A percentile compares a stretch with the other conserved stretches of the same genome.
Conservation (phyloP, 2,888 invertebrate species). For the Drosophila formosana region DNA sequence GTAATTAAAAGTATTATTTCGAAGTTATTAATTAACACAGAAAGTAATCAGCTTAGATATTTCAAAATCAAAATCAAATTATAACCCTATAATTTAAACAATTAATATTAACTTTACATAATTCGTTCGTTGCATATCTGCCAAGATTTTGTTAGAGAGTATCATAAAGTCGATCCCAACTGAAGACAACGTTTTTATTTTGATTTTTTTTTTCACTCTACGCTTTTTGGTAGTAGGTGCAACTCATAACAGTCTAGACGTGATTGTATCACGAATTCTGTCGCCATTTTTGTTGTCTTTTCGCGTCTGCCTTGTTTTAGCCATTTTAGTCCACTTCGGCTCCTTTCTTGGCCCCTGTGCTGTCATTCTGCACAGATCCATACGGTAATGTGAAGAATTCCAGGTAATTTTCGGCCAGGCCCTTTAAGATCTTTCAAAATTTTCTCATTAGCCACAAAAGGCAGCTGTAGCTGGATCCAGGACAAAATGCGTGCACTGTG, state of each 20-base stretch:
- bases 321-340: constrained; percentile 39
- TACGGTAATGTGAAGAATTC: constrained; percentile 57
- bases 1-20: too few species aligned
- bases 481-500: background rate
- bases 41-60: too few species aligned
- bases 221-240: constrained; percentile 75
- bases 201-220: constrained; percentile 13
- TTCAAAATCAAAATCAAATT: too few species aligned
- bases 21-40: too few species aligned
- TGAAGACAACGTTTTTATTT: background rate
- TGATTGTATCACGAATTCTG: constrained; percentile 84
- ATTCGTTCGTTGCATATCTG: background rate
- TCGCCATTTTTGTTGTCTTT: constrained; percentile 80
- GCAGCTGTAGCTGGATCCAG: background rate
- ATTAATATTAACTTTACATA: background rate
- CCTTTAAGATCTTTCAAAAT: constrained; percentile 40
- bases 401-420: constrained; percentile 56
- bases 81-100: background rate
- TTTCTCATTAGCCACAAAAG: constrained; percentile 62
- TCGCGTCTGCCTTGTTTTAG: constrained; percentile 37
- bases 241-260: constrained; percentile 84
- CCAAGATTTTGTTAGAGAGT: constrained; percentile 4
- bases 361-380: constrained; percentile 17
- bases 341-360: constrained; percentile 12
- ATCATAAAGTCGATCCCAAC: background rate